Conservation (phyloP, 2,888 invertebrate species). For the Colletes collaris region DNA sequence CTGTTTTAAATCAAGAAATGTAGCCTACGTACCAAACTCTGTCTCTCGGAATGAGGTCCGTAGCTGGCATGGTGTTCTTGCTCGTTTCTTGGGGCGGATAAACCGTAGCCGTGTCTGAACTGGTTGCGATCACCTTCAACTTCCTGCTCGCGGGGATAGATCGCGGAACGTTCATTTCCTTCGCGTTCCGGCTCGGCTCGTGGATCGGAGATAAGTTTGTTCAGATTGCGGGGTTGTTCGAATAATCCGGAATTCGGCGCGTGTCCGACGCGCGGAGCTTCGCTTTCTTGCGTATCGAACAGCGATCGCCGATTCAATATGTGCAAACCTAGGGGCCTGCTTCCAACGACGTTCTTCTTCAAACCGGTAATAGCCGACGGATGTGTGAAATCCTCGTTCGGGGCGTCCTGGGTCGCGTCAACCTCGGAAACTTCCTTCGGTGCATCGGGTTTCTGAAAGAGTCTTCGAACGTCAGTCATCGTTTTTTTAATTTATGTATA, state of each 20-base stretch:
- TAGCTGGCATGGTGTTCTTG: background rate
- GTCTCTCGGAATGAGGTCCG: background rate
- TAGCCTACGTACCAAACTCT: background rate
- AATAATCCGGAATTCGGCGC: slow-evolving; percentile 5
- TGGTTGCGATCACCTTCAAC: background rate
- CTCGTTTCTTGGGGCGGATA: background rate
- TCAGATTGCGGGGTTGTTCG: slow-evolving; percentile 21
- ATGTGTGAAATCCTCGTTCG: background rate
- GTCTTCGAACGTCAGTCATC: background rate
- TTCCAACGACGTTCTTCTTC: background rate
- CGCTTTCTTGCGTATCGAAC: background rate
- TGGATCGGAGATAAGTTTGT: slow-evolving; percentile 30
- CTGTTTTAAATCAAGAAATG: too few species aligned
- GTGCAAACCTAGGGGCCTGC: background rate
- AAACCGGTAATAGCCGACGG: background rate
- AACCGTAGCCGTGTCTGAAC: background rate
- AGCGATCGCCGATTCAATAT: slow-evolving; percentile 36
- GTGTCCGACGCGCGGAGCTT: background rate
- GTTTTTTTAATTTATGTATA: background rate
- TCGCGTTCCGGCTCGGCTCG: background rate
- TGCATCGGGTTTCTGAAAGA: background rate
- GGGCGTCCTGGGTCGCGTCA: background rate
- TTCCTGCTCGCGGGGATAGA: background rate
- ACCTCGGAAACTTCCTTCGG: background rate
- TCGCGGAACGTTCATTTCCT: slow-evolving; percentile 18